These are phyloP conservation scores for Megalops cyprinoides DNA, from an alignment of 2,797 vertebrate species.

Conservation along the genomic window DNA sequence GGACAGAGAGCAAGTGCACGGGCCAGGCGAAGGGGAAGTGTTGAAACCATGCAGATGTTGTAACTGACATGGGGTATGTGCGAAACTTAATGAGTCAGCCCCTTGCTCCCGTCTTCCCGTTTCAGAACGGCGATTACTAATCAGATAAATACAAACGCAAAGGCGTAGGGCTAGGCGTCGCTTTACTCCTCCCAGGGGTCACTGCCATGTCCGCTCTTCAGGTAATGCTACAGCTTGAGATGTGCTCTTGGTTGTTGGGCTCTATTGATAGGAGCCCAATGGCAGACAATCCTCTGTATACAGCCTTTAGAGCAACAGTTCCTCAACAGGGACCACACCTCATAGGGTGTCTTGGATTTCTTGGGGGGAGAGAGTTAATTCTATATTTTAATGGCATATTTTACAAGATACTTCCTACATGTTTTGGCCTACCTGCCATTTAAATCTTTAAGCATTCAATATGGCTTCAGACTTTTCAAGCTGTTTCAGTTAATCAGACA, in stretches of 20 bases:
- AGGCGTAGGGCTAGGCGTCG: background rate
- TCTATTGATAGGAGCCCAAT: background rate
- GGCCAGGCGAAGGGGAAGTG: constrained; percentile 48
- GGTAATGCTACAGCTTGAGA: background rate
- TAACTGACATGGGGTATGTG: constrained; percentile 50
- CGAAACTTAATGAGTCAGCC: constrained; percentile 57
- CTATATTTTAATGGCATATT: too few species aligned
- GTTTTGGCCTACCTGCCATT: too few species aligned
- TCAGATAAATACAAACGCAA: constrained; percentile 37
- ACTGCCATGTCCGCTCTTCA: background rate
- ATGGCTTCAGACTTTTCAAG: too few species aligned
- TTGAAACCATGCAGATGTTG: constrained; percentile 55
- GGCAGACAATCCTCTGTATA: background rate
- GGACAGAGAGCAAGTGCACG: constrained; percentile 27
- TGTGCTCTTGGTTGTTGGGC: background rate
- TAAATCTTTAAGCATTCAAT: too few species aligned
- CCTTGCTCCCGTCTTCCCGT: constrained; percentile 44
- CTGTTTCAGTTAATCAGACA: too few species aligned
- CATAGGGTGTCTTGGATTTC: too few species aligned
- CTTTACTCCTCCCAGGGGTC: background rate
- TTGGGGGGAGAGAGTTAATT: too few species aligned
- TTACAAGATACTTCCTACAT: too few species aligned
- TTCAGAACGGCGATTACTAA: constrained; percentile 40
- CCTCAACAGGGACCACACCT: background rate
- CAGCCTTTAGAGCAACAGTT: background rate